Evolutionary conservation across 2,113 vertebrate species (phyloP).

Genomic region (Podarcis cretensis): DNA sequence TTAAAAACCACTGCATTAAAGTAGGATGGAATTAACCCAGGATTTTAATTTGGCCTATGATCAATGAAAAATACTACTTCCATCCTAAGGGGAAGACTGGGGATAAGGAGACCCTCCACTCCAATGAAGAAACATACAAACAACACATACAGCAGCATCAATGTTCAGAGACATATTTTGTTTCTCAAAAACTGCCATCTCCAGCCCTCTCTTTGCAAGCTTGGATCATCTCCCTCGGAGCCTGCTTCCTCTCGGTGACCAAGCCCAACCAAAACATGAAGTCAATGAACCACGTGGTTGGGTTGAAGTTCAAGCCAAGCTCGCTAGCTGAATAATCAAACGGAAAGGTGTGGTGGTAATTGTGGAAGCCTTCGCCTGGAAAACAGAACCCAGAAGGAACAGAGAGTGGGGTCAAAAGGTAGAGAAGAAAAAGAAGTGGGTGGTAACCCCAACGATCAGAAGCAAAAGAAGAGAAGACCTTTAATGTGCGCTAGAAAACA

Average conservation of each 20-base stretch:
- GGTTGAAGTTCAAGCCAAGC: constrained; percentile 84
- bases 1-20: constrained; percentile 7
- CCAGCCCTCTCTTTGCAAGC: constrained; percentile 82
- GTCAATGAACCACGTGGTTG: constrained; percentile 87
- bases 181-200: constrained; percentile 77
- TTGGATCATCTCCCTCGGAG: constrained; percentile 75
- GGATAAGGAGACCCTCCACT: fast-evolving
- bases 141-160: background rate
- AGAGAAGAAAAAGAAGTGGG: background rate
- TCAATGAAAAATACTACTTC: constrained; percentile 17
- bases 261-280: constrained; percentile 84
- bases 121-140: background rate
- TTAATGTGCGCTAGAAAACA: background rate
- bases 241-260: constrained; percentile 79
- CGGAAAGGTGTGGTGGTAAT: constrained; percentile 83
- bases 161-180: background rate
- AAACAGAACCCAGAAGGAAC: constrained; percentile 40
- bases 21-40: background rate
- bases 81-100: constrained; percentile 31
- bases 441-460: background rate
- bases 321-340: constrained; percentile 85
- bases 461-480: background rate
- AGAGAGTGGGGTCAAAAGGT: constrained; percentile 10
- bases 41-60: constrained; percentile 30
- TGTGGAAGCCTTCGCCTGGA: constrained; percentile 84